phyloP scores from a whole-genome alignment of 2,797 vertebrate species.

The Vespertilio murinus region DNA sequence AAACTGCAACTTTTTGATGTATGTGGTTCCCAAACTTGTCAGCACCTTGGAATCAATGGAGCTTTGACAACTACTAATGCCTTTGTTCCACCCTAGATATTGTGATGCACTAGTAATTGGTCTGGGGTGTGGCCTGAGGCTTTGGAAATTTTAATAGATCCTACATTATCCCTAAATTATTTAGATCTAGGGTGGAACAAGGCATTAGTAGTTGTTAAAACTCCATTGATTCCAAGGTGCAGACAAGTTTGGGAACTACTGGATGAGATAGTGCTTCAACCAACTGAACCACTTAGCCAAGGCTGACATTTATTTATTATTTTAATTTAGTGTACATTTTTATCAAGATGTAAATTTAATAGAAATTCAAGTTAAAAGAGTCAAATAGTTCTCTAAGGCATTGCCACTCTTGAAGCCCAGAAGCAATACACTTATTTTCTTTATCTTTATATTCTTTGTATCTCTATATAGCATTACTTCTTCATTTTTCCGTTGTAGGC shows the following conservation, averaged over 20 bases:
- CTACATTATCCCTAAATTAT: no score
- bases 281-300: neutral
- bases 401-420: neutral
- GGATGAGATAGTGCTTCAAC: neutral
- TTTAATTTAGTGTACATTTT: neutral
- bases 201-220: no score
- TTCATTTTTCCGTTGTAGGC: neutral
- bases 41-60: no score
- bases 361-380: neutral
- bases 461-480: neutral
- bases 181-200: no score
- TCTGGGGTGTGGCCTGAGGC: no score
- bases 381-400: neutral
- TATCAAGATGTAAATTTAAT: slow-evolving; percentile 9
- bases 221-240: no score
- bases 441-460: neutral
- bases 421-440: neutral
- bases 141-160: no score
- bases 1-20: neutral
- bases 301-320: neutral
- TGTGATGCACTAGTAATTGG: no score
- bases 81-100: no score
- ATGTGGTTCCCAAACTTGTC: no score
- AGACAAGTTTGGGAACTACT: no score
- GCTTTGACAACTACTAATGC: no score